Base-by-base conservation (phyloP, 2,888 invertebrate genomes). In the Acanthosepion pharaonis region DNA sequence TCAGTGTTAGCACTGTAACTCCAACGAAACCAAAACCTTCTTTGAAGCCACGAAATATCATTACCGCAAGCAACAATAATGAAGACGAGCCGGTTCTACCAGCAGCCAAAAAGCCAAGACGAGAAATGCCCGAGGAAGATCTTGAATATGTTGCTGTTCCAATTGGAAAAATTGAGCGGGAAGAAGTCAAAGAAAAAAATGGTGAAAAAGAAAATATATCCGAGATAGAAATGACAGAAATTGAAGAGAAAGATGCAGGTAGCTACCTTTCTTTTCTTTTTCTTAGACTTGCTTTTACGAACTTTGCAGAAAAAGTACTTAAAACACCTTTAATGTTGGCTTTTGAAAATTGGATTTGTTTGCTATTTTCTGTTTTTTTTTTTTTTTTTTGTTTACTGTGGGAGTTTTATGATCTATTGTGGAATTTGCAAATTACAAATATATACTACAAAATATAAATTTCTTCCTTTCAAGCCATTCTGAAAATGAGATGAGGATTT, bases 1-100 rank as follows among this genome's bases (percentile, higher is more conserved):
- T 97, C 95, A 96, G 95, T 91, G 96, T 96, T 3, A 95, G 95
- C 64, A 94, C 94, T 49, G 64, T 94, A 48, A 92, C n/a, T 33
- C 94, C 15, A n/a, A 94, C 33, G 23, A 91, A 51, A 49, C 51
- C 48, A 91, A 94, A 93, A 91, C 92, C 28, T 28, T 48, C 78
- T 20, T 91, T 33, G 8, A 93, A 93, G 20, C 93, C 93, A 20
- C 51, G 93, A 28, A 93, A 93, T 4, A 48, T 93, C 51, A 51
- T 49, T 49, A 0, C 5, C 53, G n/a, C n/a, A 33, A 78, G 11
- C 9, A 1, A 78, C n/a, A 23, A 78, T n/a, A 9, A n/a, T 15
- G 9, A n/a, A 15, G 92, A 92, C 28, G 93, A 93, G 5, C 28
- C 18, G 5, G 18, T 18, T 51, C 53, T 93, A 1, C 93, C 93